These are phyloP conservation scores for Eira barbara DNA, from an alignment of 2,113 vertebrate species.

Conservation along the genomic window DNA sequence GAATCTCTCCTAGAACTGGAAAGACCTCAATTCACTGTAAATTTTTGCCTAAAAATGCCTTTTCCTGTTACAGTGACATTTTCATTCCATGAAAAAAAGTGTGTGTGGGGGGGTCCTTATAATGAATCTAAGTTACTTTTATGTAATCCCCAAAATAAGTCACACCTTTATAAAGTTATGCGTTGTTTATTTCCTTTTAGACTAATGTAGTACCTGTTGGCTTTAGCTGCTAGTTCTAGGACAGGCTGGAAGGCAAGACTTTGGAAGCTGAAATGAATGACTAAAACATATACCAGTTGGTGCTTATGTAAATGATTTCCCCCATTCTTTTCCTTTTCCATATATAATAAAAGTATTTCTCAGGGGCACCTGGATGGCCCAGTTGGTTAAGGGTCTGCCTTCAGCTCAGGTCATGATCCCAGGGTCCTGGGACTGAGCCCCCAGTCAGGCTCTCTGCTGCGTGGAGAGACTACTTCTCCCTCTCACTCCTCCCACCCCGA, in stretches of 20 bases:
- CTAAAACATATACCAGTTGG: neutral
- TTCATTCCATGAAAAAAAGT: neutral
- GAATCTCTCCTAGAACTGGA: neutral
- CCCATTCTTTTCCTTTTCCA: neutral
- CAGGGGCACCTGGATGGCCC: neutral
- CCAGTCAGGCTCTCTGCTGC: neutral
- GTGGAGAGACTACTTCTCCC: neutral
- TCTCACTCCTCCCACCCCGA: neutral
- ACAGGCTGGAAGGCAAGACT: neutral
- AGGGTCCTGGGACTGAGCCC: neutral
- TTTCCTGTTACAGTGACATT: neutral
- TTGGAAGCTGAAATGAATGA: neutral
- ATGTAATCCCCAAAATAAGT: neutral
- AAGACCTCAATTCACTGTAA: neutral
- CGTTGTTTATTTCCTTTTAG: neutral
- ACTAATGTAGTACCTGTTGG: neutral
- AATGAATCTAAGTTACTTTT: slow-evolving; percentile 7
- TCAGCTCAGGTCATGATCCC: neutral
- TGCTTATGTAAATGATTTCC: neutral
- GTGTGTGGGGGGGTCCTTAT: neutral
- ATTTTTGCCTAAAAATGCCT: neutral
- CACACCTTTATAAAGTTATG: neutral
- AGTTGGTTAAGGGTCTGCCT: neutral
- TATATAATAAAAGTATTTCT: neutral
- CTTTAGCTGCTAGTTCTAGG: neutral